These are phyloP conservation scores for Sphaerophoria taeniata DNA, from an alignment of 2,888 invertebrate genomes.

Conservation along the genomic window DNA sequence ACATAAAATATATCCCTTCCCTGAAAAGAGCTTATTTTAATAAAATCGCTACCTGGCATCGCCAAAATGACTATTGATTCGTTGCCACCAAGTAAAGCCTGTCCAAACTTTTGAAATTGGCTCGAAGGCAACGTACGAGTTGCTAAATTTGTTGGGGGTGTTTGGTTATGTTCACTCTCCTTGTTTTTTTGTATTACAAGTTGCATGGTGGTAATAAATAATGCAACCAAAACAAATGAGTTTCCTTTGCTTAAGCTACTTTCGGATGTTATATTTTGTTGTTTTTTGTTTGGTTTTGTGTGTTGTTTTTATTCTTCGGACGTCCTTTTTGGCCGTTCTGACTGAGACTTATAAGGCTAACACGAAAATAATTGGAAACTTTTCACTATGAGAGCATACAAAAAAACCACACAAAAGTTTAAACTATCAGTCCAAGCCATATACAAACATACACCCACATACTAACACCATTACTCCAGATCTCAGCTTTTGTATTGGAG, in stretches of 20 bases:
- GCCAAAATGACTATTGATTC: conserved; percentile 43
- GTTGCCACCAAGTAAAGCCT: background rate
- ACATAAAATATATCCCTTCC: background rate
- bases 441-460: background rate
- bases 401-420: conserved; percentile 6
- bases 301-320: background rate
- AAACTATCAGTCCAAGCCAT: conserved; percentile 9
- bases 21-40: background rate
- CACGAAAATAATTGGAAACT: conserved; percentile 66
- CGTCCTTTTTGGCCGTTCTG: conserved; percentile 2
- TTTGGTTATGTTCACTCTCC: background rate
- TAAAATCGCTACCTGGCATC: background rate
- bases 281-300: background rate
- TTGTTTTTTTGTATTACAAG: conserved; percentile 10
- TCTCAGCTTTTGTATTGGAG: conserved; percentile 9
- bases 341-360: conserved; percentile 36
- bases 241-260: conserved; percentile 36
- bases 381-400: conserved; percentile 4
- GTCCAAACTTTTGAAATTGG: background rate
- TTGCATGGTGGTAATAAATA: conserved; percentile 56
- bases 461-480: background rate
- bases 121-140: background rate
- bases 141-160: background rate
- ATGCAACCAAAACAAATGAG: conserved; percentile 58
- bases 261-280: background rate